A percentile compares a stretch with the other conserved stretches of the same genome.
phyloP scores from a whole-genome alignment of 1,140 invertebrate genomes.

The Helicorthomorpha holstii region DNA sequence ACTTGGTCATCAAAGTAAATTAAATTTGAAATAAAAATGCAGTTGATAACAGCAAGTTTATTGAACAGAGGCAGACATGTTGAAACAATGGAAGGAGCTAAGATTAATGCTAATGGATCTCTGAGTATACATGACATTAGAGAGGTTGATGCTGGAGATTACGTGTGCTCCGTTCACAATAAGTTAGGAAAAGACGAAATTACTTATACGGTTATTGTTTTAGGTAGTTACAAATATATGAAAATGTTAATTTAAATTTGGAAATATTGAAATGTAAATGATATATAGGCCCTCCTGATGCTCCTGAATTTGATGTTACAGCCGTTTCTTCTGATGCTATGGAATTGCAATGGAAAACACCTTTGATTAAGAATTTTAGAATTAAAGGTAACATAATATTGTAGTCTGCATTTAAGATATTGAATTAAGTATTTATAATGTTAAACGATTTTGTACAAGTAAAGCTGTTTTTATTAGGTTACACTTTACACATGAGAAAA shows the following conservation, averaged over 20 bases:
- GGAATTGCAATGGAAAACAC: neutral
- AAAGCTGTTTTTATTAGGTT: slow-evolving; percentile 25
- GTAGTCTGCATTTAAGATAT: too few species aligned
- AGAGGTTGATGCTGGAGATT: neutral
- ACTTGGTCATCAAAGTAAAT: slow-evolving; percentile 36
- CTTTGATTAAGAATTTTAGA: neutral
- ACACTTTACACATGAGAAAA: slow-evolving; percentile 76
- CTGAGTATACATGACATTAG: neutral
- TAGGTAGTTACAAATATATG: slow-evolving; percentile 9
- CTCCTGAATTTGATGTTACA: slow-evolving; percentile 49
- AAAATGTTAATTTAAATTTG: neutral
- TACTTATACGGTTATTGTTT: slow-evolving; percentile 10
- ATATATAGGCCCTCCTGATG: slow-evolving; percentile 38
- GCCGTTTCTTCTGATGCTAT: slow-evolving; percentile 51
- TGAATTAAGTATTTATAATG: too few species aligned
- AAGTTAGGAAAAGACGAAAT: slow-evolving; percentile 18
- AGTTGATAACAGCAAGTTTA: too few species aligned
- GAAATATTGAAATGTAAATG: neutral
- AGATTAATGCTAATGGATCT: too few species aligned
- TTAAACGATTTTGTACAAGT: too few species aligned
- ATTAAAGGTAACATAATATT: too few species aligned
- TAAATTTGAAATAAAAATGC: slow-evolving; percentile 20
- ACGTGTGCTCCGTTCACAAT: slow-evolving; percentile 14
- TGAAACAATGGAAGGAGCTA: too few species aligned
- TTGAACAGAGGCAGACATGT: too few species aligned